Percentiles rank a stretch among this genome's conserved stretches.
These are phyloP conservation scores for Cephus runcator DNA, from an alignment of 2,888 invertebrate genomes.

Conservation along the genomic window DNA sequence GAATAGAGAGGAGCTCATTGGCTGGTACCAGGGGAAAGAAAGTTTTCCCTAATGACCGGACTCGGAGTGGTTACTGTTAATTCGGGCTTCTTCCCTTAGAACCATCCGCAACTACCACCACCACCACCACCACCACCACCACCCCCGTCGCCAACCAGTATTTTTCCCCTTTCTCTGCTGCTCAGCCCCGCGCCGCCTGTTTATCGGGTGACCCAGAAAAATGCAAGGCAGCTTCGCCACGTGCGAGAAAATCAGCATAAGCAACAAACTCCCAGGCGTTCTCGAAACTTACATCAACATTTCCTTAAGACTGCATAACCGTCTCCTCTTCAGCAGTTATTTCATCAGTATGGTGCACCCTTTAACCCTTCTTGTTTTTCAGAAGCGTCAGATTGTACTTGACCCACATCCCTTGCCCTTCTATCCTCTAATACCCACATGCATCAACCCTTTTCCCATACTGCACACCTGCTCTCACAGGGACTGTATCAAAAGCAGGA, in stretches of 20 bases:
- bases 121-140: constrained; percentile 20
- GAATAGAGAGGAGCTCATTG: constrained; percentile 23
- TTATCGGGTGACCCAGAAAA: constrained; percentile 60
- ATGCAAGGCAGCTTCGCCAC: constrained; percentile 15
- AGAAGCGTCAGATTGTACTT: no score
- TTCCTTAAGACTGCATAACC: no score
- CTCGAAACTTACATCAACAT: no score
- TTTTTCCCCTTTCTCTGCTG: constrained; percentile 22
- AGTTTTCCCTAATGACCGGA: constrained; percentile 54
- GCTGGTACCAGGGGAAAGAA: constrained; percentile 48
- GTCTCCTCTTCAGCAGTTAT: no score
- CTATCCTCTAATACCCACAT: no score
- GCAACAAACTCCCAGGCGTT: no score
- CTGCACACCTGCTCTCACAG: no score
- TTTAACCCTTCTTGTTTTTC: no score
- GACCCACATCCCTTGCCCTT: no score
- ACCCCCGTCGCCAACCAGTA: constrained; percentile 25
- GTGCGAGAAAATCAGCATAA: background rate
- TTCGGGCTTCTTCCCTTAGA: constrained; percentile 41
- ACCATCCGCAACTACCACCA: constrained; percentile 1
- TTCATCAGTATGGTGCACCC: no score
- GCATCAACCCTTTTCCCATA: no score
- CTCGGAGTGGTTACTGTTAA: constrained; percentile 57
- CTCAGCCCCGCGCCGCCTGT: constrained; percentile 30
- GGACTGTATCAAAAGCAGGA: no score